Base-by-base conservation (phyloP, 30 jellyfish, hydroid and myxozoan species). In the Cassiopea andromeda region DNA sequence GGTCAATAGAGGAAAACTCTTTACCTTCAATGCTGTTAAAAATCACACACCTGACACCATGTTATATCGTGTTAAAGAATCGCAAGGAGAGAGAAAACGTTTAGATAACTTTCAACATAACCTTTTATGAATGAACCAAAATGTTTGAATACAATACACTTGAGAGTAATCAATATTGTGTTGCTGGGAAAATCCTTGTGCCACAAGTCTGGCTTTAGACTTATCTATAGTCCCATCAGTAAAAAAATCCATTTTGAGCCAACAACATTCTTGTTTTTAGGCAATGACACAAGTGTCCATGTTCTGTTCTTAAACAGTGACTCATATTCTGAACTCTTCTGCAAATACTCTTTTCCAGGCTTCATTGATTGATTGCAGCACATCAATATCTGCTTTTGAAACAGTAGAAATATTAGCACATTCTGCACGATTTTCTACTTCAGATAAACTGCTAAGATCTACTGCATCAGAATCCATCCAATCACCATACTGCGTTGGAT, bases 161-260 rank as follows among this genome's bases (percentile, higher is more conserved):
- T n/a, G n/a, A n/a, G n/a, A n/a, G n/a, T n/a, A n/a, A n/a, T n/a
- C n/a, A n/a, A n/a, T n/a, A n/a, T n/a, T n/a, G n/a, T n/a, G n/a
- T n/a, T n/a, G 64, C 9, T 50, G 96, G 48, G 80, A 81, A 75
- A 50, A 90, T 79, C 90, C 97, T 67, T 90, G 85, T 14, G 93
- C 93, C 70, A 81, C 89, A 75, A 73, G 93, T 60, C 97, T 82
- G 77, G 89, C 97, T 75, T 81, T 82, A 49, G 61, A 90, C 49
- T 59, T 73, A 54, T 69, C 74, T 81, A 74, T 77, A 59, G 64
- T 46, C 46, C 94, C 94, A 86, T 76, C 89, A 69, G 81, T 90
- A 43, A 58, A 19, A 89, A 89, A 49, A 89, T 75, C 92, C 96
- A 89, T 17, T 48, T 38, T 70, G 88, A 80, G 61, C 92, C 89